Evolutionary conservation across 1,140 invertebrate species (phyloP), one percentile per base, ranked within the genome.

Genomic region (Drosophila lini): DNA sequence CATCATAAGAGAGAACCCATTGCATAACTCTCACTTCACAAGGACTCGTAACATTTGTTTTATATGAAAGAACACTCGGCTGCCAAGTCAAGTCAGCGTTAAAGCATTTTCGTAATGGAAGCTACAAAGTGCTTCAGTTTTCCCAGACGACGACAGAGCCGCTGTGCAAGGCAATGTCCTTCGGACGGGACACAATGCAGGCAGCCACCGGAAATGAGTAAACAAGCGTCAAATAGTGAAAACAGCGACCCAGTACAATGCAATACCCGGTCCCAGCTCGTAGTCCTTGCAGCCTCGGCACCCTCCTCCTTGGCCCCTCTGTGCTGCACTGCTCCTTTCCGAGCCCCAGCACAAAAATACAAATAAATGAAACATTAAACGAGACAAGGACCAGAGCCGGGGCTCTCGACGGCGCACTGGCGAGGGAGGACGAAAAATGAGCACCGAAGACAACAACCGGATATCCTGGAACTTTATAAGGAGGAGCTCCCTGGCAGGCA

Each of bases 171-270:
- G 52, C 52, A 61, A 40, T 44, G 59, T 64, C 69, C 60, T 74
- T 63, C 56, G 67, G 59, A 65, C 47, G 67, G 62, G 63, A 59
- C 71, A 74, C 65, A 74, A 53, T 70, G 81, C 50, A 74, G 78
- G 74, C 63, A 78, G 80, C 74, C 75, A 81, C 81, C 80, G 84
- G 84, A 89, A 89, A 89, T 89, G 80, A 89, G 84, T 89, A 89
- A 89, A 89, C 84, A 89, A 89, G 84, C 84, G 84, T 89, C 84
- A 89, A 89, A 89, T 89, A 89, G 84, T 89, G 44, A 89, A 90
- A 88, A 83, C 77, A 83, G 76, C 74, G 74, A 80, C 59, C 63
- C 50, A 73, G 56, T 62, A 71, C 65, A 55, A 65, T 70, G 48
- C 81, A 69, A 58, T 73, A 61, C 62, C 44, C 60, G 32, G 58